Evolutionary conservation across 2,888 invertebrate genomes (phyloP), one percentile per base, ranked within the genome.

Genomic region (Thymelicus sylvestris): DNA sequence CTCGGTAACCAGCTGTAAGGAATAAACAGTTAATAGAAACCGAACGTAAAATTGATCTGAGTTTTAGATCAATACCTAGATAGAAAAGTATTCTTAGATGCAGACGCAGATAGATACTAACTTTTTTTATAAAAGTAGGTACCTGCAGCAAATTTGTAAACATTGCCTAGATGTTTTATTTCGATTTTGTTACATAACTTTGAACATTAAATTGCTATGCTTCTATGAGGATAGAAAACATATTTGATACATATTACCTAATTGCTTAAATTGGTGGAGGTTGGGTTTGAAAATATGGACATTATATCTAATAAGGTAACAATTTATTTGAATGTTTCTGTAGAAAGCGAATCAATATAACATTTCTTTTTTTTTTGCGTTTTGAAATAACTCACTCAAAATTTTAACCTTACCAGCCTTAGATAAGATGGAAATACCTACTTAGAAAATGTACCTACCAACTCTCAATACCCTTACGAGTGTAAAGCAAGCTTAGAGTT

Each of bases 101-200:
- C 55, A 24, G 24, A 24, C n/a, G 24, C 55, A 55, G 7, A 50
- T 50, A 52, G 7, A 10, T 13, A 10, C 44, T 15, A 15, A 7
- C 7, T 6, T 15, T 24, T 55, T 55, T 55, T 55, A 55, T 55
- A 55, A 55, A 55, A 24, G 55, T 55, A 55, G 55, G 55, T 55
- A 55, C 31, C 5, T 31, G 3, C 55, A 55, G 24, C 6, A 44
- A 10, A 12, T 12, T 8, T 52, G 4, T 55, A 24, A 55, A 55
- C 24, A 24, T 24, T 24, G 5, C 19, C 50, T 55, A 55, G 55
- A 24, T 12, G 55, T 55, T 55, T 55, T n/a, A 55, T 55, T 55
- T 24, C 24, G 55, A 24, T 24, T 55, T 55, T 24, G 55, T 55
- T 55, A 55, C 24, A 3, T 24, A 55, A 19, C 8, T 19, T 19